Percentiles rank a stretch among this genome's conserved stretches.
Conservation (phyloP, 2,888 invertebrate genomes). For the Leptura quadrifasciata region DNA sequence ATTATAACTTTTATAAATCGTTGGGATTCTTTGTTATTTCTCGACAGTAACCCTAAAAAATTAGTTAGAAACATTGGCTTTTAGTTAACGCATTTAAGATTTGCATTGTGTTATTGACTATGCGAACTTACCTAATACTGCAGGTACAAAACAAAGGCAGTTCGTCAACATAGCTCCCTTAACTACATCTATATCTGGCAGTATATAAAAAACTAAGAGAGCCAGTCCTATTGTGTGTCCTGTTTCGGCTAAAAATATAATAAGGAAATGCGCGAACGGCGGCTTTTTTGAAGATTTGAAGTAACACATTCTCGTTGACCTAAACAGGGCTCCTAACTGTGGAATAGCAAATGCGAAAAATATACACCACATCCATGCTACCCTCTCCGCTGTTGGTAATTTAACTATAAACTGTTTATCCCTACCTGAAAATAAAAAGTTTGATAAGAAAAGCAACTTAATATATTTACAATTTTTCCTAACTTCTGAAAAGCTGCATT, state of each 20-base stretch:
- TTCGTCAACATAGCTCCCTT: constrained; percentile 97
- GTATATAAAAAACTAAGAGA: constrained; percentile 88
- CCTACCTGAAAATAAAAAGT: constrained; percentile 79
- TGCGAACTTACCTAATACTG: constrained; percentile 76
- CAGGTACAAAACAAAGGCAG: constrained; percentile 94
- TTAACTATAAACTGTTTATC: constrained; percentile 90
- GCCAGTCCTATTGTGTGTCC: constrained; percentile 92
- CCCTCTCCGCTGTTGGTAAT: constrained; percentile 89
- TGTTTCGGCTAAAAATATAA: constrained; percentile 89
- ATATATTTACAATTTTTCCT: too few relatives aligned
- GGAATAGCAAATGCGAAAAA: constrained; percentile 92
- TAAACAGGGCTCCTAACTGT: constrained; percentile 90
- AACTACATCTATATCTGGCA: constrained; percentile 95
- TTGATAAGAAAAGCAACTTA: too few relatives aligned
- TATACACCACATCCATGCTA: constrained; percentile 95
- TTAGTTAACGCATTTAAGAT: too few relatives aligned
- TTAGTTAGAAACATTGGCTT: not conserved
- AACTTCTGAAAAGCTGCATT: too few relatives aligned
- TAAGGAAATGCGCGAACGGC: constrained; percentile 78
- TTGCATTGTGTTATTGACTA: not conserved
- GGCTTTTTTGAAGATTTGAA: constrained; percentile 92
- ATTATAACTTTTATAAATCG: constrained; percentile 86
- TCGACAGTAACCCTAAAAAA: constrained; percentile 83
- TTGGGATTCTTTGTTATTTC: constrained; percentile 88
- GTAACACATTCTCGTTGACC: constrained; percentile 90